Evolutionary conservation across 2,797 vertebrate species (phyloP).

Genomic region (Psittacula echo): DNA sequence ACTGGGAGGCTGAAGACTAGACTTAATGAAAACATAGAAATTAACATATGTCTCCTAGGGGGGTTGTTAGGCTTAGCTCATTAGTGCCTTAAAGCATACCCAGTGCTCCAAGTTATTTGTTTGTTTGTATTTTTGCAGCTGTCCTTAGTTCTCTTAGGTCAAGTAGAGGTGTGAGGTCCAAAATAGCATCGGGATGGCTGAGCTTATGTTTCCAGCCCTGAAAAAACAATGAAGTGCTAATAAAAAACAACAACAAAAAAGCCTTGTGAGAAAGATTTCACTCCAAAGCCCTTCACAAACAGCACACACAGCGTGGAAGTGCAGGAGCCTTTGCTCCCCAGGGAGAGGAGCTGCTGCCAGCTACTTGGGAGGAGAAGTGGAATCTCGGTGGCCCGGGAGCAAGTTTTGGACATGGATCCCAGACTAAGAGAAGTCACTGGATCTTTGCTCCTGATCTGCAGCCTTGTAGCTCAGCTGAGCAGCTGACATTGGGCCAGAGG

Average conservation of each 20-base stretch:
- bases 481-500: background rate
- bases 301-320: slow-evolving; percentile 16
- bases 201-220: slow-evolving; percentile 61
- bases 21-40: slow-evolving; percentile 59
- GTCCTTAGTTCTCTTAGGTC: slow-evolving; percentile 68
- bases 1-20: slow-evolving; percentile 22
- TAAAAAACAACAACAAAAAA: background rate
- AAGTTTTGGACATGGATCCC: background rate
- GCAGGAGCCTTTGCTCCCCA: background rate
- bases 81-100: slow-evolving; percentile 60
- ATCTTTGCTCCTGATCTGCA: background rate
- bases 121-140: slow-evolving; percentile 76
- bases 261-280: slow-evolving; percentile 31
- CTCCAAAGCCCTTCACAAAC: slow-evolving; percentile 16
- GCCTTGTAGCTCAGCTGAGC: background rate
- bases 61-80: slow-evolving; percentile 51
- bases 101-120: slow-evolving; percentile 58
- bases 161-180: slow-evolving; percentile 71
- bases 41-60: slow-evolving; percentile 51
- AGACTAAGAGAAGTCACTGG: background rate
- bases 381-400: background rate
- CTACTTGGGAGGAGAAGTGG: slow-evolving; percentile 52
- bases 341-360: slow-evolving; percentile 48
- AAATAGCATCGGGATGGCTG: slow-evolving; percentile 54
- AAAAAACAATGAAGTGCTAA: slow-evolving; percentile 71